phyloP scores from a whole-genome alignment of 1,140 invertebrate species.

The Drosophila funebris region DNA sequence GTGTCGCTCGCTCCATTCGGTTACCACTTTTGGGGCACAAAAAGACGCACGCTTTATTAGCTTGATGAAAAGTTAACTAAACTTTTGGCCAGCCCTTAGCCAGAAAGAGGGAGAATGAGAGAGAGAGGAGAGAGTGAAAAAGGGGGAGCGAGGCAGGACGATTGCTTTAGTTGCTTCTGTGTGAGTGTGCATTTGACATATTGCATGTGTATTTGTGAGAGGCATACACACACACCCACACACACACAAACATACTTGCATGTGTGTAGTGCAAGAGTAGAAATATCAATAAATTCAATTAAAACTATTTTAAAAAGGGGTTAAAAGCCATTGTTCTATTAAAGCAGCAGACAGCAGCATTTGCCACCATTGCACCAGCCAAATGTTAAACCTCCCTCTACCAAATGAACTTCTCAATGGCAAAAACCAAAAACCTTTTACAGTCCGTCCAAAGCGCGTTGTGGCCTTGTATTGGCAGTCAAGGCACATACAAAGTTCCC shows the following conservation, averaged over 20 bases:
- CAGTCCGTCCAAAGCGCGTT: too few species aligned
- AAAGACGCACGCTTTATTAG: constrained; percentile 73
- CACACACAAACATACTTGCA: background rate
- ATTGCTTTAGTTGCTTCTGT: constrained; percentile 17
- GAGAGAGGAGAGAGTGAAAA: background rate
- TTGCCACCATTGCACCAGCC: background rate
- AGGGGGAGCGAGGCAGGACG: background rate
- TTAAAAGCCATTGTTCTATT: constrained; percentile 48
- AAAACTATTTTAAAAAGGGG: constrained; percentile 59
- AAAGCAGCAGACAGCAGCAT: constrained; percentile 5
- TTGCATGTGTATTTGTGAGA: background rate
- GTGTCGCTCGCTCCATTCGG: constrained; percentile 32
- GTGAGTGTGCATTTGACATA: constrained; percentile 32
- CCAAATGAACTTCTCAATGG: constrained; percentile 31
- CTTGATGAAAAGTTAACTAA: constrained; percentile 72
- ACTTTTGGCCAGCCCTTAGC: constrained; percentile 42
- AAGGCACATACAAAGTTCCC: background rate
- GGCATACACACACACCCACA: background rate
- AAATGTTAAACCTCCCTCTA: constrained; percentile 41
- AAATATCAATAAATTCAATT: constrained; percentile 68
- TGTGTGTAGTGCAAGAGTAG: background rate
- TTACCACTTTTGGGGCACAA: constrained; percentile 45
- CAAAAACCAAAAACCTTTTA: background rate
- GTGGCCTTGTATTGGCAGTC: background rate
- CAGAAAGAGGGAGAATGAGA: background rate